Evolutionary conservation across 2,888 invertebrate genomes (phyloP), one percentile per base, ranked within the genome.

Genomic region (Cheilosia variabilis): DNA sequence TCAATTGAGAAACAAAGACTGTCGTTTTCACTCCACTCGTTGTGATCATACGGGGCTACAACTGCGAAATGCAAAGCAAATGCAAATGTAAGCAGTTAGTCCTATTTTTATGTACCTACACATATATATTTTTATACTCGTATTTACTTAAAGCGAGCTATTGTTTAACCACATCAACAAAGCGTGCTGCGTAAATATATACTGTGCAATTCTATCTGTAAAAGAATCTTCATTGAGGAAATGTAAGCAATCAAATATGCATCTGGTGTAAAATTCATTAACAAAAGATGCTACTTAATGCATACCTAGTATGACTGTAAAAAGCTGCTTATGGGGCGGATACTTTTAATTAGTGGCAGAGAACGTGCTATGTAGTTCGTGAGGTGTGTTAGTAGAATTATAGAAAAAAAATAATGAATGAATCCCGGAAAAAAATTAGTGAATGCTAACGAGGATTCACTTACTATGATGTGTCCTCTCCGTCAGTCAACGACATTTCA

Each of bases 291-390:
- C 57, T 50, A 13, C 62, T 55, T 63, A 45, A 19, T 7, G 15
- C 19, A 43, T 58, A 22, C 19, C 24, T 58, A 17, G 15, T 37
- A 37, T 37, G 43, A 37, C 41, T 52, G 62, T 52, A 53, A 68
- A 45, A 68, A 34, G 50, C 45, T 62, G 24, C 43, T 73, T 63
- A 31, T n/a, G 43, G 3, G 41, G 27, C 58, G 76, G 63, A 83
- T 83, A 50, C 63, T 73, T 68, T 82, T 83, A 83, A 83, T 83
- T 83, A 83, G 78, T 78, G 52, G 60, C 81, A 65, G 34, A 27
- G 52, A 57, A 69, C 65, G 53, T 62, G 27, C 41, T 72, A 31
- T 68, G 68, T 47, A 45, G 47, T 37, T 68, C 27, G 9, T 22
- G 41, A 77, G 37, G 22, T 66, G 63, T 43, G 34, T 66, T 52